These are phyloP conservation scores for Heteromurus nitidus DNA, from an alignment of 2,888 invertebrate species.

Conservation along the genomic window DNA sequence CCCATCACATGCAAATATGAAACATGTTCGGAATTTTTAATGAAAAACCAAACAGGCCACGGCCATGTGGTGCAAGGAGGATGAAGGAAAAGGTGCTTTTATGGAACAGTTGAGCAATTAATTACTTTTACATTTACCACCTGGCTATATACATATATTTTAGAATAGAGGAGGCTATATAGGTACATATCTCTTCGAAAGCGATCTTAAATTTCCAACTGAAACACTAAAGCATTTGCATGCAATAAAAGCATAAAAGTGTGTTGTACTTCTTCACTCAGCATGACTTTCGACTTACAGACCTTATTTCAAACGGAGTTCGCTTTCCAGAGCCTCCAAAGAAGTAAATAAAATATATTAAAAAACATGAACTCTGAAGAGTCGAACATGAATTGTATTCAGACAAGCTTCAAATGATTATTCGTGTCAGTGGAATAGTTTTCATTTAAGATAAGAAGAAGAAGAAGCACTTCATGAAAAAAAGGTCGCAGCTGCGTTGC, in stretches of 20 bases:
- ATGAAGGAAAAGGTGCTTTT: background rate
- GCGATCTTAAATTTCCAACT: background rate
- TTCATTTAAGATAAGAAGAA: too few relatives aligned
- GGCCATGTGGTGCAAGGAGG: background rate
- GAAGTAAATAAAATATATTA: background rate
- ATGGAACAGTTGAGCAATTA: background rate
- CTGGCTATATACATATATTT: background rate
- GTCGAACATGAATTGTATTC: too few relatives aligned
- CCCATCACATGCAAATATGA: too few relatives aligned
- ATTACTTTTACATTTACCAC: background rate
- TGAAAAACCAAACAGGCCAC: background rate
- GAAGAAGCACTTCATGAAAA: too few relatives aligned
- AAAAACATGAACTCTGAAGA: background rate
- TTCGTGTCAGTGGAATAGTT: conserved; percentile 35
- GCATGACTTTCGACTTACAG: background rate
- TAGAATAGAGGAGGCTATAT: background rate
- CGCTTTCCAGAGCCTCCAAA: background rate
- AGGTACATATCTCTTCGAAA: background rate
- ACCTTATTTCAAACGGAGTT: background rate
- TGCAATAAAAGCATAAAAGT: background rate
- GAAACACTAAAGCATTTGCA: too few relatives aligned
- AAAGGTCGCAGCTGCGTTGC: background rate
- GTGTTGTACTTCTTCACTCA: background rate
- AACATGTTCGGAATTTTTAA: background rate
- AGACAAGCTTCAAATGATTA: conserved; percentile 23